Percentiles rank a stretch among this genome's conserved stretches.
Evolutionary conservation across 2,888 invertebrate genomes (phyloP).

Genomic region (Chloromyia formosa): DNA sequence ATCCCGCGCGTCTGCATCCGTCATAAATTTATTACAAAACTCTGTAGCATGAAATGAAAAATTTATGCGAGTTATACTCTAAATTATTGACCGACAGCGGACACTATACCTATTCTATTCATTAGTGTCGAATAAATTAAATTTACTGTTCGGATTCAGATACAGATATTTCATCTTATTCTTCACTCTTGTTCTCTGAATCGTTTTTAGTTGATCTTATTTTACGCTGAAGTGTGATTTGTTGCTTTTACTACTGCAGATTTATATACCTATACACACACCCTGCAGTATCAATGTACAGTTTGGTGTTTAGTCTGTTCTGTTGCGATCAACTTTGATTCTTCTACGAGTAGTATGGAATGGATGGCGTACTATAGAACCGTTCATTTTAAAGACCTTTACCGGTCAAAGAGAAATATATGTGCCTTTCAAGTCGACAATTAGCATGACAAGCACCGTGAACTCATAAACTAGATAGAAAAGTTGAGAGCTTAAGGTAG

Average conservation of each 20-base stretch:
- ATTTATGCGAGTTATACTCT: no score
- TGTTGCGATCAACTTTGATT: not conserved
- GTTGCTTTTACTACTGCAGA: not conserved
- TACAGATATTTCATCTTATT: no score
- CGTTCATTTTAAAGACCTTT: constrained; percentile 20
- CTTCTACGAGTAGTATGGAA: no score
- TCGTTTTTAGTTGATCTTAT: not conserved
- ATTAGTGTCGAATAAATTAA: constrained; percentile 31
- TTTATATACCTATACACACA: no score
- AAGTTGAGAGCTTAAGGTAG: constrained; percentile 6
- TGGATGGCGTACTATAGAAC: not conserved
- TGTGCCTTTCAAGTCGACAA: constrained; percentile 21
- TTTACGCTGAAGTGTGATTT: not conserved
- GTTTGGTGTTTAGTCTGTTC: not conserved
- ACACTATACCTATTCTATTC: constrained; percentile 6
- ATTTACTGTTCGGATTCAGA: not conserved
- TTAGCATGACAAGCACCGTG: constrained; percentile 40
- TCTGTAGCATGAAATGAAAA: no score
- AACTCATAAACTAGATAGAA: constrained; percentile 37
- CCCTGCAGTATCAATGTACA: no score
- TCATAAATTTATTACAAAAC: no score
- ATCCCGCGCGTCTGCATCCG: no score
- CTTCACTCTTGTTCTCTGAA: not conserved
- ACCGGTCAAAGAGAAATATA: not conserved
- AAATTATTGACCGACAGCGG: no score